A percentile compares a stretch with the other conserved stretches of the same genome.
phyloP scores from a whole-genome alignment of 2,797 vertebrate genomes.

The Phrynocephalus forsythii region DNA sequence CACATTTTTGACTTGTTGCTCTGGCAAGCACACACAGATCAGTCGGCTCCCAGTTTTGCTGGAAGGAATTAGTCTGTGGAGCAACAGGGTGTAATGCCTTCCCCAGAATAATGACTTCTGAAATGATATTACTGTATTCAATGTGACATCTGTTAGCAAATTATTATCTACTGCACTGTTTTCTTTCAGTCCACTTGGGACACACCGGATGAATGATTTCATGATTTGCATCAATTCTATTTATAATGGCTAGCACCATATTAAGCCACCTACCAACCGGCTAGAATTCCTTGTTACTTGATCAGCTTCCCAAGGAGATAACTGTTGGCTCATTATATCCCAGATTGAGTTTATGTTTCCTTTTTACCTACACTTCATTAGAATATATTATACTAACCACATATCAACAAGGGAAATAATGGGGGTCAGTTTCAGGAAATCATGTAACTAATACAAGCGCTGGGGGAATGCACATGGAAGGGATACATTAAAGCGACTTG shows the following conservation, averaged over 20 bases:
- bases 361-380: conserved; percentile 53
- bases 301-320: conserved; percentile 45
- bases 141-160: conserved; percentile 41
- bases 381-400: conserved; percentile 46
- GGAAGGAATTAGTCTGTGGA: conserved; percentile 53
- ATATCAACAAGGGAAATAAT: conserved; percentile 54
- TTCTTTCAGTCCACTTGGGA: conserved; percentile 29
- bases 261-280: conserved; percentile 28
- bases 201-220: conserved; percentile 1
- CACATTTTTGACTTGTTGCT: conserved; percentile 39
- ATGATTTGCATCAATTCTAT: conserved; percentile 14
- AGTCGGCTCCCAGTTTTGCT: conserved; percentile 51
- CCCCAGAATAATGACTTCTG: conserved; percentile 35
- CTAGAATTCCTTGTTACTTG: conserved; percentile 48
- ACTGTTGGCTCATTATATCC: conserved; percentile 52
- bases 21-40: conserved; percentile 49
- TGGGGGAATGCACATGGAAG: conserved; percentile 58
- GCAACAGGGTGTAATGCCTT: conserved; percentile 50
- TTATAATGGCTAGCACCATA: conserved; percentile 1
- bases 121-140: conserved; percentile 45
- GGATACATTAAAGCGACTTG: conserved; percentile 58
- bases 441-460: conserved; percentile 43
- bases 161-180: conserved; percentile 32
- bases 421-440: conserved; percentile 64
- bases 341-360: conserved; percentile 48